phyloP scores from a whole-genome alignment of 2,888 invertebrate genomes.

The Nomada fucata region DNA sequence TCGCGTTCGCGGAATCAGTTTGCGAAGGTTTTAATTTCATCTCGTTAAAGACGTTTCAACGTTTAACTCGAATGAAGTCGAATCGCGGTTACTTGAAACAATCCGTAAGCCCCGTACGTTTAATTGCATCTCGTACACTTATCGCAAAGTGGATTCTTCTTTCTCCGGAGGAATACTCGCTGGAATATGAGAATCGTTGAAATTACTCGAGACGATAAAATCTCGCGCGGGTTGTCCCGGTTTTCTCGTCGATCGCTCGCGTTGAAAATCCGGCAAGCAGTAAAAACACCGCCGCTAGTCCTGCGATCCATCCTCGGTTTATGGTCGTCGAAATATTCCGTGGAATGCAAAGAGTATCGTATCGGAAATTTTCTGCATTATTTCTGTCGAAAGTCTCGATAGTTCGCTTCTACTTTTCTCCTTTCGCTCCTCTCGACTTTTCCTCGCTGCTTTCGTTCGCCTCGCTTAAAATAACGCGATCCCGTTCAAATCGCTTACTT shows the following conservation, averaged over 20 bases:
- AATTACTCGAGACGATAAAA: constrained; percentile 32
- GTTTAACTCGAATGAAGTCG: constrained; percentile 12
- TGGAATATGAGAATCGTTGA: constrained; percentile 3
- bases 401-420: constrained; percentile 17
- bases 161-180: background rate
- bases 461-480: constrained; percentile 8
- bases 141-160: constrained; percentile 39
- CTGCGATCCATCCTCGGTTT: constrained; percentile 6
- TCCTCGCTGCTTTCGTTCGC: constrained; percentile 14
- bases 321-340: background rate
- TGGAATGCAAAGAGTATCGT: constrained; percentile 22
- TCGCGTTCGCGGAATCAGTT: background rate
- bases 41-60: background rate
- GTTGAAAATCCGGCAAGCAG: constrained; percentile 33
- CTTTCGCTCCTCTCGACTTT: background rate
- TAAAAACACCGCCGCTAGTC: constrained; percentile 39
- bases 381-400: constrained; percentile 1
- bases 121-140: constrained; percentile 34
- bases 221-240: constrained; percentile 12
- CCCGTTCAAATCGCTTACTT: background rate
- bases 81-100: constrained; percentile 23
- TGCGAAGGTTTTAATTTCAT: constrained; percentile 13
- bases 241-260: constrained; percentile 33
- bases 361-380: constrained; percentile 17
- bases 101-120: background rate